Evolutionary conservation across 1,140 invertebrate species (phyloP).

Genomic region (Orchesella cincta): DNA sequence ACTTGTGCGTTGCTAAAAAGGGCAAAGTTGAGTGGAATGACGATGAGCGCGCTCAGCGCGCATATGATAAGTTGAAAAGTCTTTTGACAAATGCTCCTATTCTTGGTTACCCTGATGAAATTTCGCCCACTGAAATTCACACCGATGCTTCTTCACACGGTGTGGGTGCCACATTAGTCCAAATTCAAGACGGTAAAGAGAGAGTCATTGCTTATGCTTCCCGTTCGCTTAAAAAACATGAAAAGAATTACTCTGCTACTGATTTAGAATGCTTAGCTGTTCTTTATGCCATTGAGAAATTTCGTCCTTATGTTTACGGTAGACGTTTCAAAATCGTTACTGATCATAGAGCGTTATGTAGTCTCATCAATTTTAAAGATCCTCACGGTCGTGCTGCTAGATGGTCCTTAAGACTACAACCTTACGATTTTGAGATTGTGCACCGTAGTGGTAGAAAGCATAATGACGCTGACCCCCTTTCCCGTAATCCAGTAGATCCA

Average conservation of each 20-base stretch:
- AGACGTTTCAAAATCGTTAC: constrained; percentile 19
- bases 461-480: not conserved
- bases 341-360: not conserved
- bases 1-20: constrained; percentile 54
- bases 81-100: constrained; percentile 48
- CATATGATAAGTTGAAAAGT: constrained; percentile 53
- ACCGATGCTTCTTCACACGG: constrained; percentile 54
- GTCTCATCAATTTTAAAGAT: constrained; percentile 6
- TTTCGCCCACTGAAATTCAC: constrained; percentile 50
- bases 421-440: not conserved
- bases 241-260: constrained; percentile 57
- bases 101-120: constrained; percentile 52
- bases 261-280: constrained; percentile 62
- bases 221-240: constrained; percentile 54
- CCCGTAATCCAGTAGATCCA: not conserved
- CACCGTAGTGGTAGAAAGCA: not conserved
- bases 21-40: constrained; percentile 52
- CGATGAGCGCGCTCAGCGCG: constrained; percentile 50
- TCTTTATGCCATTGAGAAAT: constrained; percentile 58
- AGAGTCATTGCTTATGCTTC: constrained; percentile 57
- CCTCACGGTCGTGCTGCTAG: not conserved
- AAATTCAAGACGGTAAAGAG: constrained; percentile 46
- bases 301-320: constrained; percentile 55
- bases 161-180: constrained; percentile 55
- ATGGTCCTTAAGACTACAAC: constrained; percentile 2